phyloP scores from a whole-genome alignment of 2,113 vertebrate genomes.

The Phaethon lepturus region DNA sequence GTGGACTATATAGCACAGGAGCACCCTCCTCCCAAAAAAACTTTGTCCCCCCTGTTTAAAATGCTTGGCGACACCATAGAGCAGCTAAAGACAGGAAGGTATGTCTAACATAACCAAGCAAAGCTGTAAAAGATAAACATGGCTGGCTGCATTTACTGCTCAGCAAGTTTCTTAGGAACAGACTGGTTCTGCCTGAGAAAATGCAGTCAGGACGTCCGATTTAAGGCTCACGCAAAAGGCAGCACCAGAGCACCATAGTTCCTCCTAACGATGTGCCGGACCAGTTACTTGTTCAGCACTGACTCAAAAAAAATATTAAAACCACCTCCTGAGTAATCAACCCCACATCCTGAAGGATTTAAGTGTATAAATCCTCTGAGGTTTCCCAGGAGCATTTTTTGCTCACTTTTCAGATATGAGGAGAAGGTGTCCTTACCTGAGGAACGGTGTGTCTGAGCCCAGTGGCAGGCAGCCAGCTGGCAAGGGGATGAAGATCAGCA shows the following conservation, averaged over 20 bases:
- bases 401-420: neutral
- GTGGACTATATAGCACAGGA: neutral
- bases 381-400: neutral
- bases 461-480: accelerated
- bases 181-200: neutral
- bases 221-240: neutral
- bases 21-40: neutral
- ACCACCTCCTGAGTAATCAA: neutral
- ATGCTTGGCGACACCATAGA: neutral
- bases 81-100: neutral
- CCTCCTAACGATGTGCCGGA: accelerated
- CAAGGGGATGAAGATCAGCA: neutral
- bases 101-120: neutral
- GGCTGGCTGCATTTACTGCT: neutral
- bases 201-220: neutral
- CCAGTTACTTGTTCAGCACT: neutral
- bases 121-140: neutral
- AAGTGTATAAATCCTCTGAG: neutral
- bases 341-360: neutral
- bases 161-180: neutral
- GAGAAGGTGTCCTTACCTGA: neutral
- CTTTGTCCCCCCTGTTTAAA: neutral
- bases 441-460: neutral
- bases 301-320: neutral
- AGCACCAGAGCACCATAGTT: neutral